Conservation (phyloP, 2,797 vertebrate species). For the Columba guinea region DNA sequence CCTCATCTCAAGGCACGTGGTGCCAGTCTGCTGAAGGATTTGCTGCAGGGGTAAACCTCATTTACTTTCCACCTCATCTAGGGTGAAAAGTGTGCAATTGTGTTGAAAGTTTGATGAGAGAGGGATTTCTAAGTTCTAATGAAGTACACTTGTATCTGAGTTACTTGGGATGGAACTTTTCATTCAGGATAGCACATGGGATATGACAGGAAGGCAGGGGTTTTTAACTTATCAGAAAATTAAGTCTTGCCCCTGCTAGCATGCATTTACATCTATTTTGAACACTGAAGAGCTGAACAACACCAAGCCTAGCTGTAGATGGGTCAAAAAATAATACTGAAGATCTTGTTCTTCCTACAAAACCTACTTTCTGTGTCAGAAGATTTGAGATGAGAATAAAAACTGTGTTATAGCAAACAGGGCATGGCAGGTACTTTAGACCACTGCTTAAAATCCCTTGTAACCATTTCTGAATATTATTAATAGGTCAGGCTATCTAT, state of each 20-base stretch:
- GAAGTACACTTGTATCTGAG: neutral
- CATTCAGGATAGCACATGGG: neutral
- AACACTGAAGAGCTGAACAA: neutral
- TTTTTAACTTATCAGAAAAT: neutral
- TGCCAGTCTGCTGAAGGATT: neutral
- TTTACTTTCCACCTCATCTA: neutral
- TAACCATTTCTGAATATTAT: neutral
- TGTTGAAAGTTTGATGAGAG: neutral
- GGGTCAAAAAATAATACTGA: neutral
- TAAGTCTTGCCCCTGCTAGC: neutral
- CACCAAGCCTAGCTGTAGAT: neutral
- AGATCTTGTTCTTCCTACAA: neutral
- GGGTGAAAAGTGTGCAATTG: neutral
- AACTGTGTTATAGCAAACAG: neutral
- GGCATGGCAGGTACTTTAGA: neutral
- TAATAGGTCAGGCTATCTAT: neutral
- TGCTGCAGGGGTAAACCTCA: constrained; percentile 43
- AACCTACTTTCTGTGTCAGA: neutral
- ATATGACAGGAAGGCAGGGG: neutral
- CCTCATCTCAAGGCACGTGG: neutral
- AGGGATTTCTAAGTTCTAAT: neutral
- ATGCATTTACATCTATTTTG: neutral
- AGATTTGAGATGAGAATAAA: neutral
- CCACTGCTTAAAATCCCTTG: neutral
- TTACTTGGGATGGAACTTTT: neutral